These are phyloP conservation scores for Falcaria lacertinaria DNA, from an alignment of 2,888 invertebrate species.

Conservation along the genomic window DNA sequence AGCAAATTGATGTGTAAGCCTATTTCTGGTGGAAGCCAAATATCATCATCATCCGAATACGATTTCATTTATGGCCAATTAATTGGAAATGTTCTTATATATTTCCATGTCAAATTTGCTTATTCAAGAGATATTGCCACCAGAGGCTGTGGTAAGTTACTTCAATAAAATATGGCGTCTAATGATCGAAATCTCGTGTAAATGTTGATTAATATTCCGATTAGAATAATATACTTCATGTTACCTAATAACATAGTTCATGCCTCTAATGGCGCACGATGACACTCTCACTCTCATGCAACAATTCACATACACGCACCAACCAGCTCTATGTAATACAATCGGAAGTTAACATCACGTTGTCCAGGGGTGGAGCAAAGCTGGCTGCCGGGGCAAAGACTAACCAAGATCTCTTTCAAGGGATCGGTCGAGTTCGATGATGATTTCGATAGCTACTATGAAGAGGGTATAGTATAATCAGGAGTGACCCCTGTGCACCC, in stretches of 20 bases:
- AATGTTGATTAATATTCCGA: not conserved
- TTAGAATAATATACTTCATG: not conserved
- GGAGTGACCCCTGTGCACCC: slow-evolving; percentile 63
- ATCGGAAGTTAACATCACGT: slow-evolving; percentile 59
- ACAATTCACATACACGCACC: slow-evolving; percentile 8
- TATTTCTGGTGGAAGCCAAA: too few species aligned
- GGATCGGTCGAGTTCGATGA: slow-evolving; percentile 73
- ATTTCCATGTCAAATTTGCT: slow-evolving; percentile 5
- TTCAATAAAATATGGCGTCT: slow-evolving; percentile 3
- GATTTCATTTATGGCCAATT: not conserved
- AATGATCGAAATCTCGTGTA: too few species aligned
- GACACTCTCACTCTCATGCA: slow-evolving; percentile 27
- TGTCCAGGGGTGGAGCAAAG: slow-evolving; percentile 73
- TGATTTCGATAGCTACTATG: slow-evolving; percentile 73
- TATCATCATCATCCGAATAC: not conserved
- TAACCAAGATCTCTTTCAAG: slow-evolving; percentile 75
- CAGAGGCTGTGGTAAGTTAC: slow-evolving; percentile 51
- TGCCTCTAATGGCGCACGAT: slow-evolving; percentile 38
- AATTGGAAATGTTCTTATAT: not conserved
- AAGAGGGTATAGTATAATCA: slow-evolving; percentile 71
- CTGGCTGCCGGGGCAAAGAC: slow-evolving; percentile 77
- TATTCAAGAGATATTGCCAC: slow-evolving; percentile 25
- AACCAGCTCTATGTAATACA: slow-evolving; percentile 36
- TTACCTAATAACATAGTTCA: slow-evolving; percentile 29
- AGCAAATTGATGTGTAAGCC: not conserved